phyloP scores from a whole-genome alignment of 2,888 invertebrate genomes.

The Heliothis peltigera region DNA sequence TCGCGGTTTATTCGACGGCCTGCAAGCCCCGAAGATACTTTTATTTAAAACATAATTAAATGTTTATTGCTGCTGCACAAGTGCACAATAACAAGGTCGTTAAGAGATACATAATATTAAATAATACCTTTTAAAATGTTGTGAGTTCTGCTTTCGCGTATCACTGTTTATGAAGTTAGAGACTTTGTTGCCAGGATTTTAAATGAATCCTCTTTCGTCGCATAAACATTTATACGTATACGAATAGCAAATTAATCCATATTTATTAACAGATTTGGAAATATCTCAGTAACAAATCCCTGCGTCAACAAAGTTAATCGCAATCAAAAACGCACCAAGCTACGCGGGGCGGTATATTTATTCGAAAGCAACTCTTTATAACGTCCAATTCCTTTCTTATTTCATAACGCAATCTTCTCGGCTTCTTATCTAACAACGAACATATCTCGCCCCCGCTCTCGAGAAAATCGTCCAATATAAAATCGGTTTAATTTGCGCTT shows the following conservation, averaged over 20 bases:
- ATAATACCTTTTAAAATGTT: not conserved
- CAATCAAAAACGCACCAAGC: constrained; percentile 76
- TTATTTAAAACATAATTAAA: constrained; percentile 58
- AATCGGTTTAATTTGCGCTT: constrained; percentile 90
- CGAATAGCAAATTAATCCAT: constrained; percentile 18
- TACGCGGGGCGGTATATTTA: constrained; percentile 76
- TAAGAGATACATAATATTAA: constrained; percentile 9
- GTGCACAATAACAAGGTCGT: constrained; percentile 14
- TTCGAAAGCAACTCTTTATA: constrained; percentile 85
- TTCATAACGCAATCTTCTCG: constrained; percentile 89
- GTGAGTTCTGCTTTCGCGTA: not conserved
- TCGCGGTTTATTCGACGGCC: constrained; percentile 75
- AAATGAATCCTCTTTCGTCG: too few relatives aligned
- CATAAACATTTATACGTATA: too few relatives aligned
- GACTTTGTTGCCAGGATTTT: too few relatives aligned
- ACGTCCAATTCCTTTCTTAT: constrained; percentile 88
- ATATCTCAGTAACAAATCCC: constrained; percentile 60
- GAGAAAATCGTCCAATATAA: constrained; percentile 90
- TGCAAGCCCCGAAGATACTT: constrained; percentile 44
- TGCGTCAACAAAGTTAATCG: constrained; percentile 70
- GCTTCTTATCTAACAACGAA: constrained; percentile 88
- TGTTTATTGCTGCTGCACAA: constrained; percentile 25
- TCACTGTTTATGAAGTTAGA: too few relatives aligned
- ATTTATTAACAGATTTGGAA: constrained; percentile 47
- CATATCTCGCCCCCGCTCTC: constrained; percentile 88